Conservation (phyloP, 2,113 vertebrate species). For the Muntiacus reevesi region DNA sequence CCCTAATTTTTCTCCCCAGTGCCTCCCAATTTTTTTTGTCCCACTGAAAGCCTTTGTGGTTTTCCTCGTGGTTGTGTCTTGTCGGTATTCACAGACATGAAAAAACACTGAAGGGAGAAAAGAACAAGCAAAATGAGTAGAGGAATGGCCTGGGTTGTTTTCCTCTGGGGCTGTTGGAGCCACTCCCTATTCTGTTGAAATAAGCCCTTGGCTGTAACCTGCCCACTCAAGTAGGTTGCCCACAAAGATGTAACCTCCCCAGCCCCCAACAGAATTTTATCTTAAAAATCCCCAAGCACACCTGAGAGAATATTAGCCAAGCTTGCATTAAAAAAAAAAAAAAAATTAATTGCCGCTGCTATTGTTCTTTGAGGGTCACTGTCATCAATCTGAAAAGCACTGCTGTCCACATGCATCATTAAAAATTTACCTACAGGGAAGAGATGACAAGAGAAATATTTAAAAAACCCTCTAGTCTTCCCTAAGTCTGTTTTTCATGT, state of each 20-base stretch:
- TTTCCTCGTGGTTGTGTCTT: not conserved
- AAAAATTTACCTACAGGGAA: not conserved
- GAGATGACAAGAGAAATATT: not conserved
- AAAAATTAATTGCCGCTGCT: not conserved
- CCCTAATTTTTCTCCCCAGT: not conserved
- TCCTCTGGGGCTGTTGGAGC: not conserved
- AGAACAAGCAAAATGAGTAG: not conserved
- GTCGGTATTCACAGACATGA: not conserved
- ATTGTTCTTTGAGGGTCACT: not conserved
- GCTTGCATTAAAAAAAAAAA: not conserved
- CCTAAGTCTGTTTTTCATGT: not conserved
- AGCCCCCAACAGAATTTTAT: not conserved
- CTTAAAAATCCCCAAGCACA: not conserved
- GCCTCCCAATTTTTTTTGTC: not conserved
- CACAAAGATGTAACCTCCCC: not conserved
- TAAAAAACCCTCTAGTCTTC: not conserved
- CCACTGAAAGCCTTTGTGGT: not conserved
- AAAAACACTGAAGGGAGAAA: not conserved
- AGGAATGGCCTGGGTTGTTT: not conserved
- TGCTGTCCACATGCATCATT: rapidly evolving
- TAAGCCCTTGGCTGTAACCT: not conserved
- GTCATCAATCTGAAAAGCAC: not conserved
- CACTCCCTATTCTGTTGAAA: not conserved
- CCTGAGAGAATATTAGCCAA: not conserved
- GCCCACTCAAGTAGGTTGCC: not conserved